phyloP scores from a whole-genome alignment of 2,113 vertebrate species.

The Oryzias curvinotus region DNA sequence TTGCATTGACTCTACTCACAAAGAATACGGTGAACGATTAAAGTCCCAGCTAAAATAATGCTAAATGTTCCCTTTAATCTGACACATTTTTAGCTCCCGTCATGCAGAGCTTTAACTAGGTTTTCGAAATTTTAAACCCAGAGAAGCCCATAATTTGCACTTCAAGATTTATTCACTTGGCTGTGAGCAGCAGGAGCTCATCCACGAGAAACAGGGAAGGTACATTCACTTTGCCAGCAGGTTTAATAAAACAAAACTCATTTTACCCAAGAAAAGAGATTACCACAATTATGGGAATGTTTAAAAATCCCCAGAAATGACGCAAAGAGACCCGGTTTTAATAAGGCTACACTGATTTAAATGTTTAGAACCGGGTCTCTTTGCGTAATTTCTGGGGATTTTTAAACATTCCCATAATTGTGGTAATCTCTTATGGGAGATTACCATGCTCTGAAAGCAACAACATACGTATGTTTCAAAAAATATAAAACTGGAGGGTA shows the following conservation, averaged over 20 bases:
- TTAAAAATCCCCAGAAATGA: not conserved
- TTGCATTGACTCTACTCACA: not conserved
- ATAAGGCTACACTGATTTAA: too few species aligned
- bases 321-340: too few species aligned
- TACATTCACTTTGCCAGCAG: conserved; percentile 4
- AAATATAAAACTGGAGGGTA: not conserved
- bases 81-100: conserved; percentile 1
- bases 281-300: not conserved
- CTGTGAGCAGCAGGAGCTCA: not conserved
- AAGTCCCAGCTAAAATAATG: not conserved
- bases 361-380: too few species aligned
- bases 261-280: too few species aligned
- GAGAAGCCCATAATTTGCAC: conserved; percentile 1
- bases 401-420: not conserved
- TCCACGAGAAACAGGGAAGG: conserved; percentile 20
- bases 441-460: too few species aligned
- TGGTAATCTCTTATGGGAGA: too few species aligned
- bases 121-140: not conserved
- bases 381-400: too few species aligned
- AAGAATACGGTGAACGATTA: not conserved
- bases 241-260: conserved; percentile 2
- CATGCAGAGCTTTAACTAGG: not conserved
- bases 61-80: not conserved
- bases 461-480: too few species aligned
- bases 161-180: conserved; percentile 25